These are phyloP conservation scores for Steinernema feltiae DNA, from an alignment of 1,140 invertebrate genomes.

Conservation along the genomic window DNA sequence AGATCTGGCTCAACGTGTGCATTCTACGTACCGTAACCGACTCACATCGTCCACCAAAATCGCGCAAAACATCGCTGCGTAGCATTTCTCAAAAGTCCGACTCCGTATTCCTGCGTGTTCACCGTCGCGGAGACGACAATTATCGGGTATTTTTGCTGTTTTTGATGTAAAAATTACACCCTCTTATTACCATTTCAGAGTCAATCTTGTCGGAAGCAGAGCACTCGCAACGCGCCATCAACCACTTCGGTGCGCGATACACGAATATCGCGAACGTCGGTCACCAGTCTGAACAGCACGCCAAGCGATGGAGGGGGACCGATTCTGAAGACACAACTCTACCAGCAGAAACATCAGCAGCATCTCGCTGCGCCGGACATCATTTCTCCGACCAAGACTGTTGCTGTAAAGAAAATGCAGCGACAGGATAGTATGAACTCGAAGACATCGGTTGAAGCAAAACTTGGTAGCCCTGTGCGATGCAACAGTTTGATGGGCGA, in stretches of 20 bases:
- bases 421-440: background rate
- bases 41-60: background rate
- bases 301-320: background rate
- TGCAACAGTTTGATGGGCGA: background rate
- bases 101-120: background rate
- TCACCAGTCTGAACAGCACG: background rate
- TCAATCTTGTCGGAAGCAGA: background rate
- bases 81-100: background rate
- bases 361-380: background rate
- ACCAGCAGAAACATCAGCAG: background rate
- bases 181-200: background rate
- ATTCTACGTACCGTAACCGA: background rate
- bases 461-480: background rate
- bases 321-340: background rate
- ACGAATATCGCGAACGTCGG: background rate
- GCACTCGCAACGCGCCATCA: background rate
- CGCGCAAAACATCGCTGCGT: background rate
- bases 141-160: background rate
- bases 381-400: background rate
- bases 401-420: background rate
- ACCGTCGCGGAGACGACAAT: slow-evolving; percentile 4
- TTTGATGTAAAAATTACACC: slow-evolving; percentile 12
- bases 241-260: background rate
- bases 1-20: slow-evolving; percentile 11
- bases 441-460: background rate